These are phyloP conservation scores for Chelidonichthys spinosus DNA, from an alignment of 2,797 vertebrate genomes.

Conservation along the genomic window DNA sequence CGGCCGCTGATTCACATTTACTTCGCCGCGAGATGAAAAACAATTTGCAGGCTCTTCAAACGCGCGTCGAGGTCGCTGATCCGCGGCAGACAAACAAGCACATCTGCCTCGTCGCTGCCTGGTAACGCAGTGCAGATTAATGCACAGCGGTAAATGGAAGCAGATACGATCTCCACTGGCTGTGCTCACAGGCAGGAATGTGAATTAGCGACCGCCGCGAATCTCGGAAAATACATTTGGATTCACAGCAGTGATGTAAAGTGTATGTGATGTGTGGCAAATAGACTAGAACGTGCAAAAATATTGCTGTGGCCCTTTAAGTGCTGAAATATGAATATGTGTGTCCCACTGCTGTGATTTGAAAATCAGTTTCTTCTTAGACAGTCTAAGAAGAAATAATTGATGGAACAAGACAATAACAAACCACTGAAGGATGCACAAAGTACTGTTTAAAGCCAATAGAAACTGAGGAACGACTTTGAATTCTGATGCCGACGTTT, in stretches of 20 bases:
- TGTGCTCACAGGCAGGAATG: neutral
- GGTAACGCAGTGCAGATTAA: neutral
- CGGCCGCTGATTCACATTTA: constrained; percentile 35
- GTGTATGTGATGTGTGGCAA: constrained; percentile 20
- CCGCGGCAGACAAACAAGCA: constrained; percentile 14
- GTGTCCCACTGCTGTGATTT: constrained; percentile 65
- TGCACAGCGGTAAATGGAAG: constrained; percentile 17
- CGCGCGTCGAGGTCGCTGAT: neutral
- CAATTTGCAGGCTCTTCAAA: constrained; percentile 1
- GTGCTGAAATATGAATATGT: constrained; percentile 42
- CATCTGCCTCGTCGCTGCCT: constrained; percentile 16
- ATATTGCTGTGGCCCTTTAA: constrained; percentile 7
- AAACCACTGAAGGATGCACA: constrained; percentile 55
- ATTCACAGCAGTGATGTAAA: neutral
- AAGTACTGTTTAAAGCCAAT: constrained; percentile 36
- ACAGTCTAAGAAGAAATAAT: constrained; percentile 14
- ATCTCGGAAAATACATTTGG: neutral
- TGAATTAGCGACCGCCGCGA: neutral
- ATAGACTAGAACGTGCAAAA: constrained; percentile 47
- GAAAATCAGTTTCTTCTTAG: constrained; percentile 20
- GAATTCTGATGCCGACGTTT: constrained; percentile 47
- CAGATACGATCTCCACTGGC: neutral
- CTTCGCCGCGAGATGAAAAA: constrained; percentile 10
- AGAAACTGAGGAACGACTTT: constrained; percentile 44
- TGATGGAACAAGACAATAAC: constrained; percentile 22